Percentiles rank a stretch among this genome's conserved stretches.
Conservation (phyloP, 2,113 vertebrate species). For the human region DNA sequence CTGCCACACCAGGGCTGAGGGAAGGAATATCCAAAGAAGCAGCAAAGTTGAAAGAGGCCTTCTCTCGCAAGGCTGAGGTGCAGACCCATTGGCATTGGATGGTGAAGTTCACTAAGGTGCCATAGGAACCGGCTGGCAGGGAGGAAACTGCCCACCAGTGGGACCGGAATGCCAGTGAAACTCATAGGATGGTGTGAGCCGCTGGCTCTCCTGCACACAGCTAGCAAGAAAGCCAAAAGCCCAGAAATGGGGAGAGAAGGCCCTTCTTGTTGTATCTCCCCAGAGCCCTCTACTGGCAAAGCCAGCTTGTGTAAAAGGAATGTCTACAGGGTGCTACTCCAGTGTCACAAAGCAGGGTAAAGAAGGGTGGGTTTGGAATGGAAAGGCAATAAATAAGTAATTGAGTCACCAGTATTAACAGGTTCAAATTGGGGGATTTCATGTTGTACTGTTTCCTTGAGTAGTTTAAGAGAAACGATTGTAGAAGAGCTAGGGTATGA, state of each 20-base stretch:
- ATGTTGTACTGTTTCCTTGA: not conserved
- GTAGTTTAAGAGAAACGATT: not conserved
- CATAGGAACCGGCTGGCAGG: not conserved
- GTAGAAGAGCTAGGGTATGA: not conserved
- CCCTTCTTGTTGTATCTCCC: not conserved
- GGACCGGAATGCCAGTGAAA: not conserved
- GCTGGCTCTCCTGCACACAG: not conserved
- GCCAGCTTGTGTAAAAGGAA: not conserved
- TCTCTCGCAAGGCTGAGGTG: not conserved
- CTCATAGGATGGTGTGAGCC: not conserved
- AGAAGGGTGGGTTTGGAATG: not conserved
- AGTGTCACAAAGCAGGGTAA: not conserved
- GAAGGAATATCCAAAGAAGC: not conserved
- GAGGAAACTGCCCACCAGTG: not conserved
- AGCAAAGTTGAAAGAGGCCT: not conserved
- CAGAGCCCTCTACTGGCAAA: not conserved
- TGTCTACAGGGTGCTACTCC: too few species aligned
- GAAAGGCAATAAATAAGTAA: not conserved
- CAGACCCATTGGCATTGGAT: not conserved
- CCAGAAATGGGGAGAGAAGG: not conserved
- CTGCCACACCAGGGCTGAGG: not conserved
- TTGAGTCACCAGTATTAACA: not conserved
- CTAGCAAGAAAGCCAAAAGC: not conserved
- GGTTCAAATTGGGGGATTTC: not conserved
- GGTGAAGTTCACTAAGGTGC: not conserved